Percentiles rank a stretch among this genome's conserved stretches.
Evolutionary conservation across 2,888 invertebrate genomes (phyloP).

Genomic region (Maniola hyperantus): DNA sequence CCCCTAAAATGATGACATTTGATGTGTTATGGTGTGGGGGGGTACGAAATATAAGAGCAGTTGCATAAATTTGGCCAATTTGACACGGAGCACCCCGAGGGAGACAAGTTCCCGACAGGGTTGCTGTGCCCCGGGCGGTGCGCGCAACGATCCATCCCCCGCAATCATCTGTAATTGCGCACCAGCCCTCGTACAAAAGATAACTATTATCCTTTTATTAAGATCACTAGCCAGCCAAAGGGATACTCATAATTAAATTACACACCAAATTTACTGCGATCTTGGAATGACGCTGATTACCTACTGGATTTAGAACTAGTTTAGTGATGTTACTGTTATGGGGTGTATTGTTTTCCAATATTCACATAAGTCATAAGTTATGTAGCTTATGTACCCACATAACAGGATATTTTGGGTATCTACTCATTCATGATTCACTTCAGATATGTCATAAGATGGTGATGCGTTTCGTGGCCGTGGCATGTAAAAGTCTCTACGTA

Average conservation of each 20-base stretch:
- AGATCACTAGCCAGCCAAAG: constrained; percentile 72
- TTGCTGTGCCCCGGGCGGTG: constrained; percentile 33
- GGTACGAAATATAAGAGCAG: constrained; percentile 57
- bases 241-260: constrained; percentile 79
- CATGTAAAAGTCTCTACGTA: too few species aligned
- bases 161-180: constrained; percentile 59
- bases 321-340: not conserved
- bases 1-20: constrained; percentile 73
- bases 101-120: constrained; percentile 33
- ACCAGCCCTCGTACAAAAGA: constrained; percentile 67
- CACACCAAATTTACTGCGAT: constrained; percentile 48
- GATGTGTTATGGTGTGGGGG: constrained; percentile 59
- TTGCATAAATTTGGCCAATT: constrained; percentile 81
- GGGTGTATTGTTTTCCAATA: constrained; percentile 9
- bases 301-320: not conserved
- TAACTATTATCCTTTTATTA: constrained; percentile 79
- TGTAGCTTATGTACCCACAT: not conserved
- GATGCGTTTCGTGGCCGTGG: too few species aligned
- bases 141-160: constrained; percentile 41
- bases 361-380: not conserved
- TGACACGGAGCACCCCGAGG: constrained; percentile 58
- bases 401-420: not conserved
- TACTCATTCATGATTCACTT: not conserved
- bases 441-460: too few species aligned
- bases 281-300: not conserved